Evolutionary conservation across 2,888 invertebrate species (phyloP), one percentile per base, ranked within the genome.

Genomic region (Corythucha ciliata): DNA sequence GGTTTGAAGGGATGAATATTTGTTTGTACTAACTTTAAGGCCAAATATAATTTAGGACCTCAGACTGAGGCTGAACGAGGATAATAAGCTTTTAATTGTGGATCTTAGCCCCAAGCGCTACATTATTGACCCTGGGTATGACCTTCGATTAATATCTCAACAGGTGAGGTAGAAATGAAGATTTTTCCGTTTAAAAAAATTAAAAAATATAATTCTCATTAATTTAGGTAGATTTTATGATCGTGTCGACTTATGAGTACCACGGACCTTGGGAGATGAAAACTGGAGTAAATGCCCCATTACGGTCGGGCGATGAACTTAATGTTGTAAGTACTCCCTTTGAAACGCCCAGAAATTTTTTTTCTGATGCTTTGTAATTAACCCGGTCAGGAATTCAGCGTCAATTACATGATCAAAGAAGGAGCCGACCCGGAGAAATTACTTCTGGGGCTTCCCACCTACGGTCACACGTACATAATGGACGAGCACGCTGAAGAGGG

Each of bases 321-420:
- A 52, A 48, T 34, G 45, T 52, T 16, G 54, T 55, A 44, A 52
- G 54, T n/a, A n/a, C n/a, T n/a, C n/a, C n/a, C n/a, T n/a, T n/a
- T n/a, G n/a, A n/a, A n/a, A n/a, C n/a, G n/a, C n/a, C n/a, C n/a
- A n/a, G n/a, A n/a, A n/a, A n/a, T n/a, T n/a, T n/a, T n/a, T n/a
- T n/a, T n/a, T n/a, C n/a, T n/a, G n/a, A n/a, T n/a, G n/a, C n/a
- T n/a, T n/a, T n/a, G n/a, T n/a, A n/a, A n/a, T n/a, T n/a, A n/a
- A n/a, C 24, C 29, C 16, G 25, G 44, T 44, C 25, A 52, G 52
- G 16, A 21, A 2, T 47, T 20, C 24, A 47, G 25, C 26, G 39
- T 52, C 12, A 36, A 52, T 32, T 52, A 52, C 33, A 24, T 47
- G 10, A 26, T 52, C 10, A n/a, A 40, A 16, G 39, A 21, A 32